Conservation (phyloP, 2,888 invertebrate genomes). For the Entomobrya multifasciata region DNA sequence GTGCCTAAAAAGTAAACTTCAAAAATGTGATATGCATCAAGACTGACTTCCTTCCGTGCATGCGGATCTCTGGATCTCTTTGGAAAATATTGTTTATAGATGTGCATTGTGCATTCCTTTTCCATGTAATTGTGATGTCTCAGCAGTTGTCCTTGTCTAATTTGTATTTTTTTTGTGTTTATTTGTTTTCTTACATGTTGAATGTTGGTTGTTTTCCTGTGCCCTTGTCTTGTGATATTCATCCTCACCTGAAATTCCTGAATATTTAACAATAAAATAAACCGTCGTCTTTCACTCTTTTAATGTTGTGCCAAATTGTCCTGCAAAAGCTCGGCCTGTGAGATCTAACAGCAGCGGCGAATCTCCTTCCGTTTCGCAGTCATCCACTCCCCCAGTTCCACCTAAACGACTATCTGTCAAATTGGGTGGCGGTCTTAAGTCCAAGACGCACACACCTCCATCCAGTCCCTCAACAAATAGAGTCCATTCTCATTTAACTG, state of each 20-base stretch:
- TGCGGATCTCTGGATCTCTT: conserved; percentile 67
- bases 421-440: conserved; percentile 72
- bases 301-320: conserved; percentile 38
- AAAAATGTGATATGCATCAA: conserved; percentile 66
- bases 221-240: conserved; percentile 55
- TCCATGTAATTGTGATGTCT: conserved; percentile 25
- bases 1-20: conserved; percentile 67
- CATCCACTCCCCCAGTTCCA: conserved; percentile 77
- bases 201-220: conserved; percentile 64
- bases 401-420: conserved; percentile 78
- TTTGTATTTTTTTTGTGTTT: conserved; percentile 50
- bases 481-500: conserved; percentile 43
- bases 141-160: conserved; percentile 33
- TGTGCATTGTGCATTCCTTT: neutral
- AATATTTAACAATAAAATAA: conserved; percentile 31
- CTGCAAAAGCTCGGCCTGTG: conserved; percentile 67
- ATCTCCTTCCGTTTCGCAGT: conserved; percentile 68
- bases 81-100: conserved; percentile 37
- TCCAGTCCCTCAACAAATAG: conserved; percentile 74
- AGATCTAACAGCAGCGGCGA: conserved; percentile 71
- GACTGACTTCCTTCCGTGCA: conserved; percentile 68
- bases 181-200: conserved; percentile 61
- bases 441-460: conserved; percentile 77
- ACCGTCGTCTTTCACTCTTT: conserved; percentile 2
- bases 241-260: conserved; percentile 55